Evolutionary conservation across 1,140 invertebrate species (phyloP).

Genomic region (Elysia chlorotica): DNA sequence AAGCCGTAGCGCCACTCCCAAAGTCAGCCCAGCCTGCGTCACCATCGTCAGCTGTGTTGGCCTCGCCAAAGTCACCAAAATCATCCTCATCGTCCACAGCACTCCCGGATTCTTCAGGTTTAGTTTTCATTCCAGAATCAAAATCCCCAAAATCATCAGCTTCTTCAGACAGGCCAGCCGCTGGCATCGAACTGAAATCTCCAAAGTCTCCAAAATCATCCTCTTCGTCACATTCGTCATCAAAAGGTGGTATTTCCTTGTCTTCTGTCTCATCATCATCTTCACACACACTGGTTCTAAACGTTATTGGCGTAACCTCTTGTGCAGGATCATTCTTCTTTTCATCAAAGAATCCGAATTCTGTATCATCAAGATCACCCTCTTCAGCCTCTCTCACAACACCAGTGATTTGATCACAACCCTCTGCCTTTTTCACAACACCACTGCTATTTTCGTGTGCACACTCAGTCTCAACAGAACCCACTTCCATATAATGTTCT

Average conservation of each 20-base stretch:
- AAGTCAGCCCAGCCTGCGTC: constrained; percentile 25
- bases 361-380: constrained; percentile 12
- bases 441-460: too few species aligned
- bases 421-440: too few species aligned
- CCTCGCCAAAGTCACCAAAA: constrained; percentile 37
- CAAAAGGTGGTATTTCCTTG: not conserved
- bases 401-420: too few species aligned
- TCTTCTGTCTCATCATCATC: not conserved
- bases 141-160: not conserved
- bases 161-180: not conserved
- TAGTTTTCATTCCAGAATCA: not conserved
- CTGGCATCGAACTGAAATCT: not conserved
- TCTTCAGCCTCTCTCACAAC: too few species aligned
- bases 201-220: not conserved
- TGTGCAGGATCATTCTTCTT: not conserved
- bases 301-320: constrained; percentile 11
- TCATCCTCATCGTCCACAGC: constrained; percentile 32
- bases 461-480: too few species aligned
- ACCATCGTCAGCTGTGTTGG: constrained; percentile 7
- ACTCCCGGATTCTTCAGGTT: not conserved
- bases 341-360: constrained; percentile 4
- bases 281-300: constrained; percentile 9
- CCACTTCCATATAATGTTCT: too few species aligned
- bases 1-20: not conserved
- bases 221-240: not conserved